These are phyloP conservation scores for Taphrorychus bicolor DNA, from an alignment of 2,888 invertebrate genomes.

Conservation along the genomic window DNA sequence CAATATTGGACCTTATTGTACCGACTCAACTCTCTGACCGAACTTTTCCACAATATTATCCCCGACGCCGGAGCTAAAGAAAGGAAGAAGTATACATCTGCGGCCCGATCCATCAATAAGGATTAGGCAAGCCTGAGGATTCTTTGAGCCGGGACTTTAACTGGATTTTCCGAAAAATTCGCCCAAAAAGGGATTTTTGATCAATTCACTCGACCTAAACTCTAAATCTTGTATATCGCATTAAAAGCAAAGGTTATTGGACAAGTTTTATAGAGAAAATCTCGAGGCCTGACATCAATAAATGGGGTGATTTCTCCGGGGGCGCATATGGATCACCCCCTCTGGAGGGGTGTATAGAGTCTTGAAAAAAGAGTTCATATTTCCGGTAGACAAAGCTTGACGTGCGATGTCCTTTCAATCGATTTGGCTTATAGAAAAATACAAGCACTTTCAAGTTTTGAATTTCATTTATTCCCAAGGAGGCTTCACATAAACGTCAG, in stretches of 20 bases:
- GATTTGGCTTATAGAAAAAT: too few relatives aligned
- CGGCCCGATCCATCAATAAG: constrained; percentile 57
- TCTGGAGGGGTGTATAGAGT: too few relatives aligned
- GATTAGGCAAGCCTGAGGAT: constrained; percentile 55
- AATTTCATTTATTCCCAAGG: constrained; percentile 15
- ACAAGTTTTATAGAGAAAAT: constrained; percentile 34
- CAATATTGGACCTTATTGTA: not conserved
- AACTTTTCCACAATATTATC: constrained; percentile 23
- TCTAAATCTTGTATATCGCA: constrained; percentile 34
- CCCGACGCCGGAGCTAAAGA: constrained; percentile 15
- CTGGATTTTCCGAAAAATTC: constrained; percentile 53
- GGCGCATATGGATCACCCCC: too few relatives aligned
- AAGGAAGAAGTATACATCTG: constrained; percentile 28
- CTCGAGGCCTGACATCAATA: constrained; percentile 9
- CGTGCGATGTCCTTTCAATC: too few relatives aligned
- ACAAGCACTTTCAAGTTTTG: constrained; percentile 1
- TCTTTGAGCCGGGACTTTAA: constrained; percentile 54
- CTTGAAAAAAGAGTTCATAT: too few relatives aligned
- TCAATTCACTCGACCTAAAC: constrained; percentile 37
- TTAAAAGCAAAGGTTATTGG: constrained; percentile 34
- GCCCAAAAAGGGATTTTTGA: constrained; percentile 39
- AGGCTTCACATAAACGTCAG: constrained; percentile 20
- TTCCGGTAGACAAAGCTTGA: too few relatives aligned
- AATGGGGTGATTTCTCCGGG: not conserved
- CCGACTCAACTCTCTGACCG: not conserved